These are phyloP conservation scores for Athene cunicularia DNA, from an alignment of 2,113 vertebrate species.

Conservation along the genomic window DNA sequence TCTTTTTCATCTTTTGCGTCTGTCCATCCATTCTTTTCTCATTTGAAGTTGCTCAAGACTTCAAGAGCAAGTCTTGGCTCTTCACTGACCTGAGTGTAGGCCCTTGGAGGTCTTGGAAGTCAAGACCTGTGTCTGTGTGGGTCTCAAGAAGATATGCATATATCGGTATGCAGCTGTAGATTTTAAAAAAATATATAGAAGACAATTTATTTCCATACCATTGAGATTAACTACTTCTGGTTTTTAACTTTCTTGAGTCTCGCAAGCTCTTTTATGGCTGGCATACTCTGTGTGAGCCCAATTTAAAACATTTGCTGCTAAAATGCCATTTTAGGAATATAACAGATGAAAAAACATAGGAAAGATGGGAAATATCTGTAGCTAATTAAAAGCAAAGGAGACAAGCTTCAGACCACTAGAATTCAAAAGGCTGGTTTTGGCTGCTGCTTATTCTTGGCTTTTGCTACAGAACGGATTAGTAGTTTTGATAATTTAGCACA, in stretches of 20 bases:
- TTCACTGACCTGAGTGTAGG: background rate
- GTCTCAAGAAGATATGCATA: background rate
- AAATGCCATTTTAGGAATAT: background rate
- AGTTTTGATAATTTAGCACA: conserved; percentile 20
- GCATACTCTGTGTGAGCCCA: background rate
- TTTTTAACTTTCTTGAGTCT: background rate
- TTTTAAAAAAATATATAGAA: background rate
- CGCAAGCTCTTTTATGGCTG: background rate
- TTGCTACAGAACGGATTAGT: background rate
- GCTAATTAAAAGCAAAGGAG: background rate
- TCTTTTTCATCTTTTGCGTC: background rate
- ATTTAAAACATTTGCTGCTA: background rate
- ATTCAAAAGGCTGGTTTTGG: background rate
- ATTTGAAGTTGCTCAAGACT: background rate
- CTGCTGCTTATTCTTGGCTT: conserved; percentile 14
- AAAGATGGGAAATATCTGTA: background rate
- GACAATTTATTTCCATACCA: background rate
- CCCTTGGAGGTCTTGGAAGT: background rate
- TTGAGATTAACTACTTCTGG: background rate
- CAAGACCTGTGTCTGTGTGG: background rate
- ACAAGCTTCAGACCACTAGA: background rate
- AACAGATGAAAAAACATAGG: background rate
- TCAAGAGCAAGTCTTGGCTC: background rate
- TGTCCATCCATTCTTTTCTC: background rate
- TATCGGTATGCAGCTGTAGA: background rate